phyloP scores from a whole-genome alignment of 2,113 vertebrate genomes.

The Caranx melampygus region DNA sequence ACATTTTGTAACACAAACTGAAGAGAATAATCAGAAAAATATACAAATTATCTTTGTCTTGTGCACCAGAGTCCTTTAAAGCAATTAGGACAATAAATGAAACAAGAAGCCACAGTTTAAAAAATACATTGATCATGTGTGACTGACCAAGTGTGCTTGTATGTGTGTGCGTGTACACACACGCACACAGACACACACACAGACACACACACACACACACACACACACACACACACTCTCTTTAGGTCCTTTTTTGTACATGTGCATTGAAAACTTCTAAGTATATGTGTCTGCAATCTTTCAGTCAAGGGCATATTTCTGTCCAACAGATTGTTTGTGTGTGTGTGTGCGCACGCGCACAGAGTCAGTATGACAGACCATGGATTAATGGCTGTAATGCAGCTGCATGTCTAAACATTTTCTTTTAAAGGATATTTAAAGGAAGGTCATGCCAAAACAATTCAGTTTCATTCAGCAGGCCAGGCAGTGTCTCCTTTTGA shows the following conservation, averaged over 20 bases:
- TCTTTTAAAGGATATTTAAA: constrained; percentile 67
- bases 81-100: too few species aligned
- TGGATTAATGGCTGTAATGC: constrained; percentile 58
- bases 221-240: too few species aligned
- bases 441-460: constrained; percentile 48
- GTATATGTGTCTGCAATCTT: background rate
- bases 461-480: constrained; percentile 53
- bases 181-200: too few species aligned
- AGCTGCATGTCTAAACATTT: constrained; percentile 74
- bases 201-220: too few species aligned
- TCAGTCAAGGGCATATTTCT: constrained; percentile 20
- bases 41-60: background rate
- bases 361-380: constrained; percentile 51
- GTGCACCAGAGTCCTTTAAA: too few species aligned
- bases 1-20: background rate
- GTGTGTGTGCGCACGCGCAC: background rate
- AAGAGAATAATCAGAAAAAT: background rate
- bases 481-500: constrained; percentile 13
- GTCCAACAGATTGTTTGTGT: constrained; percentile 31
- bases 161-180: background rate
- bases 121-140: background rate
- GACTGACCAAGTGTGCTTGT: background rate
- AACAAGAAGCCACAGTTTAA: too few species aligned
- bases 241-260: background rate
- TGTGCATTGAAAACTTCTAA: background rate